Evolutionary conservation across 2,888 invertebrate genomes (phyloP).

Genomic region (Euplexia lucipara): DNA sequence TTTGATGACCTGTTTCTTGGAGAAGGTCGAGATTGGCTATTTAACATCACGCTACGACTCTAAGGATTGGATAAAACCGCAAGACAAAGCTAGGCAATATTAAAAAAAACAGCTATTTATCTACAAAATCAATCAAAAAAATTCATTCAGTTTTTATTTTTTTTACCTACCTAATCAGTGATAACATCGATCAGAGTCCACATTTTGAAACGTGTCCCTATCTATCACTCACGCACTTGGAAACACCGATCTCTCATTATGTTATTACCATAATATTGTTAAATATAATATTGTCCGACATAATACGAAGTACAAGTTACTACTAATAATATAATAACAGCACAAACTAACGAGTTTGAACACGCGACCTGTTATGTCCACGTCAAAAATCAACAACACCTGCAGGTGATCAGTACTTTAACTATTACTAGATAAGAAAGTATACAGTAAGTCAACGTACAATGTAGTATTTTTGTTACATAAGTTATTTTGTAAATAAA

Average conservation of each 20-base stretch:
- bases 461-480: not conserved
- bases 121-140: conserved; percentile 1
- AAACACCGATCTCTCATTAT: conserved; percentile 43
- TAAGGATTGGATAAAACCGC: too few relatives aligned
- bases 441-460: conserved; percentile 14
- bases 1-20: too few relatives aligned
- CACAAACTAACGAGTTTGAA: conserved; percentile 29
- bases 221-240: conserved; percentile 38
- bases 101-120: not conserved
- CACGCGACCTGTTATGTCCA: conserved; percentile 52
- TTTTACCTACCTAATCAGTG: not conserved
- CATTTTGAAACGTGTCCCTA: not conserved
- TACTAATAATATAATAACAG: conserved; percentile 46
- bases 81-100: too few relatives aligned
- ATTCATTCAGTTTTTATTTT: not conserved
- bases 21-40: too few relatives aligned
- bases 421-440: not conserved
- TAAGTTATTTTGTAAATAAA: not conserved
- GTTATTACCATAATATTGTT: conserved; percentile 51
- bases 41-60: too few relatives aligned
- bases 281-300: conserved; percentile 26
- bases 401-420: conserved; percentile 35
- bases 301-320: conserved; percentile 21
- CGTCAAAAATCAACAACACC: conserved; percentile 44
- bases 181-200: conserved; percentile 12